A percentile compares a stretch with the other conserved stretches of the same genome.
phyloP scores from a whole-genome alignment of 2,888 invertebrate species.

The Tinea semifulvella region DNA sequence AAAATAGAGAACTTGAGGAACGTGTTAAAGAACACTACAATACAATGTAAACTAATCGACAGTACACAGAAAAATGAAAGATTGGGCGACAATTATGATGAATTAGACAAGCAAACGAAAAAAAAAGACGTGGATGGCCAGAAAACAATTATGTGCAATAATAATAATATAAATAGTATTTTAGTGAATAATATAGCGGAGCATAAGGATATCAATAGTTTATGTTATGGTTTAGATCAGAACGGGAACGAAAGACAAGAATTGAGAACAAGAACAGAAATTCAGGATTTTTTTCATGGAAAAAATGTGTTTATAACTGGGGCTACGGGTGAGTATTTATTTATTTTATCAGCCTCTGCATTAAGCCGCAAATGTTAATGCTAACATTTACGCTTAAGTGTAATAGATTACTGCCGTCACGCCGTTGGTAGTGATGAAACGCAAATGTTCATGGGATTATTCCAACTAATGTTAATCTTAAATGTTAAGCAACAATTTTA shows the following conservation, averaged over 20 bases:
- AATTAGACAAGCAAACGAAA: no score
- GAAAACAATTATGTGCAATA: background rate
- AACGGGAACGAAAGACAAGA: constrained; percentile 25
- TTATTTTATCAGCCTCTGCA: no score
- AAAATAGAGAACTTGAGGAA: constrained; percentile 19
- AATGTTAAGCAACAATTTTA: no score
- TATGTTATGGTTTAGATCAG: background rate
- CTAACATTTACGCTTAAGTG: background rate
- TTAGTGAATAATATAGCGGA: background rate
- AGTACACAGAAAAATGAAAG: background rate
- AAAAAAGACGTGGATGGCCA: background rate
- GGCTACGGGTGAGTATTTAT: constrained; percentile 54
- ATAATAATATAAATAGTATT: background rate
- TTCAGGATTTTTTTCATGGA: constrained; percentile 67
- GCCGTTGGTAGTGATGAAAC: no score
- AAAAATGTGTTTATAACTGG: constrained; percentile 70
- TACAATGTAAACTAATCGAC: background rate
- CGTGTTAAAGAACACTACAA: constrained; percentile 10
- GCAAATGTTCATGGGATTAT: no score
- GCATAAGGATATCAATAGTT: background rate
- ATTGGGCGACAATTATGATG: no score
- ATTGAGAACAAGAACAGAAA: constrained; percentile 32
- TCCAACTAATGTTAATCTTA: no score
- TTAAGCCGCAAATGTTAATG: no score
- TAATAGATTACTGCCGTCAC: no score